A percentile compares a stretch with the other conserved stretches of the same genome.
These are phyloP conservation scores for Phyllotis vaccarum DNA, from an alignment of 2,797 vertebrate genomes.

Conservation along the genomic window DNA sequence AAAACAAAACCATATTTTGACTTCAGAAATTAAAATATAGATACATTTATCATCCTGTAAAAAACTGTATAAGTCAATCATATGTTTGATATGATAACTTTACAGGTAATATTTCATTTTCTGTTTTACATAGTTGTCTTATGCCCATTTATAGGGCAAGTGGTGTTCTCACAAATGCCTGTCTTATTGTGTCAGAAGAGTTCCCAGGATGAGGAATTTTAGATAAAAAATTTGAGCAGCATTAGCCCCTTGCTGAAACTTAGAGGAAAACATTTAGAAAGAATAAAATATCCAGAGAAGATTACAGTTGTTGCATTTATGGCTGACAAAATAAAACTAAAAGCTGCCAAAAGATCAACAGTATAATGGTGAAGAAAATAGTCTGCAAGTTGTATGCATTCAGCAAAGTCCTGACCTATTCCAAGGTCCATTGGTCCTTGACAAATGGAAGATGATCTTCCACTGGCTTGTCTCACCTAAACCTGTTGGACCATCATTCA, in stretches of 20 bases:
- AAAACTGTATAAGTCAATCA: slow-evolving; percentile 13
- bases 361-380: too few species aligned
- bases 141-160: neutral
- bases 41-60: neutral
- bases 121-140: slow-evolving; percentile 34
- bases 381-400: neutral
- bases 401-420: neutral
- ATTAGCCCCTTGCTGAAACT: neutral
- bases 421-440: neutral
- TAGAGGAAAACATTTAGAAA: neutral
- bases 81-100: neutral
- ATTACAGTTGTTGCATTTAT: neutral
- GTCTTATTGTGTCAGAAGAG: neutral
- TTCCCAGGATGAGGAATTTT: neutral
- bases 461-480: neutral
- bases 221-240: neutral
- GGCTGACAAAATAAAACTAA: neutral
- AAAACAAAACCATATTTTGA: slow-evolving; percentile 45
- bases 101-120: slow-evolving; percentile 43
- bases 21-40: slow-evolving; percentile 46
- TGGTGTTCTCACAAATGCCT: neutral
- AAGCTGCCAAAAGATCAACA: neutral
- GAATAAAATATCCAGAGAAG: neutral
- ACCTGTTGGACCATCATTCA: neutral
- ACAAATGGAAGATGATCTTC: neutral